These are phyloP conservation scores for Opisthograptis luteolata DNA, from an alignment of 2,888 invertebrate species.

Conservation along the genomic window DNA sequence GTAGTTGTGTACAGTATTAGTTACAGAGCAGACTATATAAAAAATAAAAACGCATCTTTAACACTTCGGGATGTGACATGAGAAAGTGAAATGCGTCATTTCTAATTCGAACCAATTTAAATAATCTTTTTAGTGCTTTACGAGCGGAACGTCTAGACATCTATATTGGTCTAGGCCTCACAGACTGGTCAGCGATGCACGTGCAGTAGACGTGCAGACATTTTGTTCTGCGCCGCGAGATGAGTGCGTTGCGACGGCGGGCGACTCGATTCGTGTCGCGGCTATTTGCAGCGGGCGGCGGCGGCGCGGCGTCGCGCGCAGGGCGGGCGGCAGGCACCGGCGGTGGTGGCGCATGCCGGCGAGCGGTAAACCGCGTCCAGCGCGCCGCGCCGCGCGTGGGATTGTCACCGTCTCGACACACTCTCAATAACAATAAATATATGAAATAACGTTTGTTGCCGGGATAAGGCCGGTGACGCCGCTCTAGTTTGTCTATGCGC, in stretches of 20 bases:
- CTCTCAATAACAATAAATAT: conserved; percentile 80
- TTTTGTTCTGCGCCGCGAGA: conserved; percentile 31
- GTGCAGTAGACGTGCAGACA: conserved; percentile 39
- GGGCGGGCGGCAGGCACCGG: conserved; percentile 47
- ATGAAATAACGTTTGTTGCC: conserved; percentile 76
- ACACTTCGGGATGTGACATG: conserved; percentile 7
- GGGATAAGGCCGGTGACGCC: conserved; percentile 75
- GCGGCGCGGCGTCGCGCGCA: conserved; percentile 56
- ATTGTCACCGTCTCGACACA: conserved; percentile 81
- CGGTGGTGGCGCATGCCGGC: too few species aligned
- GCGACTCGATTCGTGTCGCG: conserved; percentile 23
- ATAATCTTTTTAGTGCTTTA: conserved; percentile 34
- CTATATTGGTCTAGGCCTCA: conserved; percentile 37
- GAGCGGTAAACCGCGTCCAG: conserved; percentile 47
- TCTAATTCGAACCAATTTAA: conserved; percentile 31
- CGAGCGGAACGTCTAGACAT: conserved; percentile 36
- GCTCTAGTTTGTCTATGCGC: conserved; percentile 80
- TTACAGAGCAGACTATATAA: too few species aligned
- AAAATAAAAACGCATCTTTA: conserved; percentile 1
- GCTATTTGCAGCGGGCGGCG: conserved; percentile 65
- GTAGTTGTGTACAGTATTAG: too few species aligned
- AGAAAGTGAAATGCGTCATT: conserved; percentile 14
- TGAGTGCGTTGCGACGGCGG: conserved; percentile 14
- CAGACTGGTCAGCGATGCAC: conserved; percentile 36
- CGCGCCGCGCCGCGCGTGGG: conserved; percentile 66